Evolutionary conservation across 92 coral and sea anemone species (phyloP), one percentile per base, ranked within the genome.

Genomic region (Metridium senile): DNA sequence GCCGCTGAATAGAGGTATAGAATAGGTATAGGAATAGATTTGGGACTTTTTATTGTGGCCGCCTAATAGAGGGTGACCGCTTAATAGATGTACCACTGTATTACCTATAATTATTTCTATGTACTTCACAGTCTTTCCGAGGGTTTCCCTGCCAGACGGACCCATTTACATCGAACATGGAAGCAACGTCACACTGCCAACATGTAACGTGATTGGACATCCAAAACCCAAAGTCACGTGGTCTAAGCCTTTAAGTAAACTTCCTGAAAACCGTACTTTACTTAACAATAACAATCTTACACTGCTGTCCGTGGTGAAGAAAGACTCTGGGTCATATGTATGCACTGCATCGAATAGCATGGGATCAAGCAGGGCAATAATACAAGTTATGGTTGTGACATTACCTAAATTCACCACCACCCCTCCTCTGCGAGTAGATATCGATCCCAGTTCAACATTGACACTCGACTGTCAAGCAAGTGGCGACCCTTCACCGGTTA

Each of bases 221-320:
- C 92, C 92, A 4, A 33, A 57, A n/a, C 88, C 92, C 28, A 61
- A 52, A 27, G 78, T 88, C 62, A 74, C 77, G 81, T 88, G 92
- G 92, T 77, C 78, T 25, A 88, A 80, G 68, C 45, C 72, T 23
- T 79, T 83, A 43, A 74, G 76, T 75, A 78, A 51, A 51, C 63
- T 85, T 6, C 81, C 85, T 1, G 51, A 39, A 0, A 64, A 75
- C 47, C 74, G 78, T 46, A 26, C 39, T 13, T 26, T 21, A 58
- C 29, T 26, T 16, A 78, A 46, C 2, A 47, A 49, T 27, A 74
- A 75, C 0, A 45, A 30, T 56, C 56, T 74, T 16, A 74, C 58
- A 52, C 19, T 85, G 20, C 26, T 67, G 11, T 39, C 53, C 11
- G 76, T 62, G 20, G 62, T 49, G 31, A 85, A 73, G 18, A 11